Percentiles rank a stretch among this genome's conserved stretches.
Evolutionary conservation across 92 coral and sea anemone genomes (phyloP).

Genomic region (Palythoa grandis): DNA sequence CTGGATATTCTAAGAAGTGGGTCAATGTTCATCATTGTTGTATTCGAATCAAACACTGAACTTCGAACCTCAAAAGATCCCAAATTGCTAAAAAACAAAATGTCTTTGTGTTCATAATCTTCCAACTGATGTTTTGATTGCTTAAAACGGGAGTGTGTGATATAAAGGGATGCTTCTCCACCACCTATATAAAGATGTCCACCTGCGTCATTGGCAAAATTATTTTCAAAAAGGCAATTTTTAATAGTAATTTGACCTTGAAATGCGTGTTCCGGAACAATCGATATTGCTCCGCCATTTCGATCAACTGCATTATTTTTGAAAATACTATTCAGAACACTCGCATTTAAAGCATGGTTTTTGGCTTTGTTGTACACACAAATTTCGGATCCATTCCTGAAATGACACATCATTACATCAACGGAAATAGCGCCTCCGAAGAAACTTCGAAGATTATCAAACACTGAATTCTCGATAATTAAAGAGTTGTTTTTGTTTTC

Average conservation of each 20-base stretch:
- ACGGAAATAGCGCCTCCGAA: constrained; percentile 24
- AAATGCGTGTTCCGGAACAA: constrained; percentile 34
- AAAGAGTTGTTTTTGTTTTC: constrained; percentile 6
- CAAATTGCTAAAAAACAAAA: constrained; percentile 23
- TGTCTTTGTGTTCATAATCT: constrained; percentile 5
- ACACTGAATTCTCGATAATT: constrained; percentile 3
- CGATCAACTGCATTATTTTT: constrained; percentile 9
- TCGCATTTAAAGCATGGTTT: not conserved
- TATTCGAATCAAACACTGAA: constrained; percentile 14
- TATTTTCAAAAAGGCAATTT: constrained; percentile 11
- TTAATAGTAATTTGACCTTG: constrained; percentile 3
- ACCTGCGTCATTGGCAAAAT: constrained; percentile 25
- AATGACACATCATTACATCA: not conserved
- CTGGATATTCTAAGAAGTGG: constrained; percentile 22
- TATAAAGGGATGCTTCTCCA: constrained; percentile 11
- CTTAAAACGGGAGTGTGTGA: not conserved
- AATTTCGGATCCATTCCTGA: constrained; percentile 20
- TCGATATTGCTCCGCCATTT: constrained; percentile 15
- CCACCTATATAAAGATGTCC: constrained; percentile 27
- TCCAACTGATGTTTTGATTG: not conserved
- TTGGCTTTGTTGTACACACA: not conserved
- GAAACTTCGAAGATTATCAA: constrained; percentile 11
- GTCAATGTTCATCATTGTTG: constrained; percentile 8
- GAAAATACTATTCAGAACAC: not conserved
- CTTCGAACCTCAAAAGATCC: constrained; percentile 9